Base-by-base conservation (phyloP, 2,797 vertebrate species). In the Platalea minor region DNA sequence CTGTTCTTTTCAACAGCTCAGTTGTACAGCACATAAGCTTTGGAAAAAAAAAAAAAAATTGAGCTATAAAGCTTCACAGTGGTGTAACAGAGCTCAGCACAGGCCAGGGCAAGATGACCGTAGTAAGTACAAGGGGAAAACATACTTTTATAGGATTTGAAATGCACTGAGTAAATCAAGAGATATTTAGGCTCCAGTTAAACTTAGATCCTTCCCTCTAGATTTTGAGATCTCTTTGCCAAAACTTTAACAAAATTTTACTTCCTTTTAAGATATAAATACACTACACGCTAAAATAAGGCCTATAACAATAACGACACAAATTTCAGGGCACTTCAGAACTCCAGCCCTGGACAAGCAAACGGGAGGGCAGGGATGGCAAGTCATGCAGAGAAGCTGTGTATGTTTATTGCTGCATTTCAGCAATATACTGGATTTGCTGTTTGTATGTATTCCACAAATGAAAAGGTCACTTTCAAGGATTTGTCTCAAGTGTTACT, bases 1-100 rank as follows among this genome's bases (percentile, higher is more conserved):
- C 39, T 84, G 51, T 56, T 88, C 78, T 91, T 95, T 95, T 89
- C 56, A 92, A 46, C 75, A 89, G 77, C 54, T 87, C 73, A 85
- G 56, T 35, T 10, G 7, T 65, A 54, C 3, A 80, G 57, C 37
- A 79, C 6, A 0, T 51, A 88, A 79, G 54, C 59, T 75, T 54
- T 85, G 78, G 78, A 16, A 39, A 39, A 39, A 11, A 11, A 17
- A 74, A 81, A 11, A 46, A 43, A 82, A 87, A 68, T 64, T 63
- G 43, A 97, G 80, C n/a, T n/a, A 41, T 54, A 96, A 93, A 94
- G 69, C 29, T 72, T 46, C 6, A 17, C 43, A 70, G n/a, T 33
- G 68, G 25, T 18, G 15, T 59, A 67, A 87, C 24, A 46, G 39
- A 60, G 18, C 43, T 89, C 64, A 82, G 46, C 53, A 82, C 24